Base-by-base conservation (phyloP, 1,140 invertebrate genomes). In the Caenorhabditis latens region DNA sequence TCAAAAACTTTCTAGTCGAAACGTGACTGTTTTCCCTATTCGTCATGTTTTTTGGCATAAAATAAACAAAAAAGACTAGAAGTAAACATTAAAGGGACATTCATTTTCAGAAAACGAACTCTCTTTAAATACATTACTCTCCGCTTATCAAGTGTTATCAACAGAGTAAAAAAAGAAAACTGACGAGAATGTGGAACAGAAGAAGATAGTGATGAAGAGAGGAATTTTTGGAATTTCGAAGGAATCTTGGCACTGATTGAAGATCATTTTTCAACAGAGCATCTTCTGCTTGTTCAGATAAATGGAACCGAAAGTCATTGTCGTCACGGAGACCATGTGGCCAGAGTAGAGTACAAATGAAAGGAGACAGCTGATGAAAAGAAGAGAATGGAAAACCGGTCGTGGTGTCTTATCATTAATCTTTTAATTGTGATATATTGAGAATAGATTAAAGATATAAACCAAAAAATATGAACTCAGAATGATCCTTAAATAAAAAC, bases 101-200 rank as follows among this genome's bases (percentile, higher is more conserved):
- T 11, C 11, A 13, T 63, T 32, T 40, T 63, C 24, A 19, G 24
- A 8, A 40, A 24, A 32, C 11, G 11, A 32, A 13, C 19, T 21
- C 55, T 58, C 61, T 40, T 63, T 63, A 63, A 63, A 63, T 63
- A 63, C 61, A 8, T 63, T 19, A 58, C n/a, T 40, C 21, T 32
- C 14, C 11, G 61, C 24, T 63, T 63, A 32, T 63, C 61, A 32
- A 32, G 21, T 11, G 19, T 63, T 63, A 32, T 63, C 61, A 32
- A 63, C n/a, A 8, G 16, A n/a, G 63, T 19, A 46, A 46, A n/a
- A 8, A 43, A 43, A n/a, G 65, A n/a, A 24, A 79, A 46, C 19
- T 71, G 67, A 50, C 46, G 71, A 79, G 43, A 79, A 79, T 79
- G 71, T 79, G 71, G 71, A 79, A 79, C 46, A 71, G 14, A 43